Evolutionary conservation across 2,113 vertebrate species (phyloP).

Genomic region (Xyrauchen texanus): DNA sequence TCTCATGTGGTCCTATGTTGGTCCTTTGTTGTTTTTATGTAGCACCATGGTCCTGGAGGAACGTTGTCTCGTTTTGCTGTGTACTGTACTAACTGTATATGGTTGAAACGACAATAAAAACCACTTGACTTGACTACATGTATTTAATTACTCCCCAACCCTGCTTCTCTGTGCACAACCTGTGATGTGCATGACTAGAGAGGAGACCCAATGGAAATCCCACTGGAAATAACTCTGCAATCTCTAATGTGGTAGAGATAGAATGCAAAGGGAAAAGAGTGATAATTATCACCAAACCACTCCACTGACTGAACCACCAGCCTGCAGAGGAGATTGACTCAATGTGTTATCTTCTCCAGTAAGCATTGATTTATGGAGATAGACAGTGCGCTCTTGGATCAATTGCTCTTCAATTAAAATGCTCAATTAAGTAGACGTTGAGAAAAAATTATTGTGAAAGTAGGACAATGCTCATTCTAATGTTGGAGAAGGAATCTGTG

Average conservation of each 20-base stretch:
- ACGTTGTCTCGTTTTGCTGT: no score
- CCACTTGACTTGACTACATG: no score
- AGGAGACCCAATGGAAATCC: constrained; percentile 19
- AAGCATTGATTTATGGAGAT: constrained; percentile 6
- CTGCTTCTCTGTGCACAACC: neutral
- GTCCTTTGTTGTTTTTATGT: no score
- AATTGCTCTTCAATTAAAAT: constrained; percentile 48
- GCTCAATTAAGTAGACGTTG: constrained; percentile 46
- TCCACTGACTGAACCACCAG: constrained; percentile 29
- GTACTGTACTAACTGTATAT: no score
- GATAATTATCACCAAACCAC: constrained; percentile 42
- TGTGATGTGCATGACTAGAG: constrained; percentile 37
- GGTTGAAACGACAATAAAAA: no score
- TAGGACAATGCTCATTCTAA: neutral
- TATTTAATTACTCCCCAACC: no score
- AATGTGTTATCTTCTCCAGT: constrained; percentile 33
- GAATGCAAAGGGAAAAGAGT: constrained; percentile 33
- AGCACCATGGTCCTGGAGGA: no score
- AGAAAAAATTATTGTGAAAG: constrained; percentile 21
- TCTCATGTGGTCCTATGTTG: no score
- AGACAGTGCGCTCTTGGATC: constrained; percentile 39
- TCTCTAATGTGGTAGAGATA: constrained; percentile 37
- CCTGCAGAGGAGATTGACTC: constrained; percentile 23
- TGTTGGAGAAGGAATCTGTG: neutral
- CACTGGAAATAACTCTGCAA: constrained; percentile 33